phyloP scores from a whole-genome alignment of 2,113 vertebrate genomes.

The Syngnathus scovelli region DNA sequence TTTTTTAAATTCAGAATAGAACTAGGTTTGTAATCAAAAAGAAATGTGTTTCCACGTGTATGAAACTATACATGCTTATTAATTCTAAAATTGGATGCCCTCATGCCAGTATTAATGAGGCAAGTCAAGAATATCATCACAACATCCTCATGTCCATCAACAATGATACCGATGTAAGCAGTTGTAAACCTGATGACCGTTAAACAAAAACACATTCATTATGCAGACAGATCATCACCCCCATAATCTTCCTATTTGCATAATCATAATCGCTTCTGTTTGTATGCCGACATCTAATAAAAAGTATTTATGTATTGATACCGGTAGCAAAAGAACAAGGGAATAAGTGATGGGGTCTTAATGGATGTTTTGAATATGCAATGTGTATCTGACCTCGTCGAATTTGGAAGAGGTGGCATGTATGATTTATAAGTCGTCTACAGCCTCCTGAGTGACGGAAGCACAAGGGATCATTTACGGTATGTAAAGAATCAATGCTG shows the following conservation, averaged over 20 bases:
- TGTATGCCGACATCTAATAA: slow-evolving; percentile 56
- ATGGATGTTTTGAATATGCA: slow-evolving; percentile 66
- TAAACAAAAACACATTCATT: slow-evolving; percentile 63
- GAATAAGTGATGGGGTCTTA: slow-evolving; percentile 46
- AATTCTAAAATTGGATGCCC: slow-evolving; percentile 26
- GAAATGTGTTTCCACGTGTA: slow-evolving; percentile 13
- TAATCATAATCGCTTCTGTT: slow-evolving; percentile 56
- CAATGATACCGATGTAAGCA: slow-evolving; percentile 57
- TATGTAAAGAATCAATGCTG: slow-evolving; percentile 48
- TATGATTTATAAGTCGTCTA: slow-evolving; percentile 69
- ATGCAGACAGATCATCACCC: slow-evolving; percentile 55
- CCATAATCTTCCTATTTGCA: slow-evolving; percentile 53
- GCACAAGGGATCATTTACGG: slow-evolving; percentile 63
- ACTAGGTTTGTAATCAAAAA: slow-evolving; percentile 21
- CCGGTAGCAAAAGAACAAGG: slow-evolving; percentile 23
- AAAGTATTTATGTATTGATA: slow-evolving; percentile 45
- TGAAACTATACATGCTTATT: slow-evolving; percentile 23
- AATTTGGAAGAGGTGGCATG: slow-evolving; percentile 49
- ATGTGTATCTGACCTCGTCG: slow-evolving; percentile 61
- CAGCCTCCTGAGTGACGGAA: slow-evolving; percentile 59
- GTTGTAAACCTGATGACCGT: slow-evolving; percentile 51
- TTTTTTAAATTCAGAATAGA: slow-evolving; percentile 30
- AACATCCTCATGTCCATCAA: slow-evolving; percentile 56
- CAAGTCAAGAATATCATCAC: slow-evolving; percentile 54
- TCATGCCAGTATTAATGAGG: slow-evolving; percentile 50